Base-by-base conservation (phyloP, 2,113 vertebrate genomes). In the Dromas ardeola region DNA sequence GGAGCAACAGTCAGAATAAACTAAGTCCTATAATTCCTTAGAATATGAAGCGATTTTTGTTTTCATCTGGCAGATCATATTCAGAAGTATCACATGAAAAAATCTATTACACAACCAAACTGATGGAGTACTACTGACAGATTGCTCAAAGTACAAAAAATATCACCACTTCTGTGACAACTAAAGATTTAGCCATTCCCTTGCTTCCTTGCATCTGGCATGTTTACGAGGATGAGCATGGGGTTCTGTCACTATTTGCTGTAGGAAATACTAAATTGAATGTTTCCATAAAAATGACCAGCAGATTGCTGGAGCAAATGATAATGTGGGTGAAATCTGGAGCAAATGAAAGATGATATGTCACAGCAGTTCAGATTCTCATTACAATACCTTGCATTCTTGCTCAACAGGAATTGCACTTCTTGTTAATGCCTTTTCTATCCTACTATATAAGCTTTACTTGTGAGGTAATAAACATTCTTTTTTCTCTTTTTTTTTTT, bases 401-500 rank as follows among this genome's bases (percentile, higher is more conserved):
- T 97, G 82, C 92, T 98, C 91, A 97, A 97, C 93, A 97, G 79
- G 87, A 98, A 98, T 97, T 98, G 96, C 93, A 97, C 93, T 98
- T 98, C 94, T 97, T 97, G 91, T 95, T 96, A 97, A 98, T 95
- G 96, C 82, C 95, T 97, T 96, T 94, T 97, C 91, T 98, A 98
- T 96, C 72, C 93, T 97, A 98, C 69, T 85, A 80, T 88, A 86
- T 65, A 96, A 93, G 82, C 93, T 97, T 91, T 96, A 96, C 55
- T 95, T 91, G 79, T 98, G 98, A 98, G 98, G 97, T 98, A 98
- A 98, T 97, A 97, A 96, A 97, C 93, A 95, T 97, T 98, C 97
- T 93, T 66, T 5, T 94, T 97, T 74, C 82, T 80, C 3, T 11
- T 43, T 38, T 14, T 71, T 34, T 32, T 47, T 43, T 43, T 62